A percentile compares a stretch with the other conserved stretches of the same genome.
phyloP scores from a whole-genome alignment of 2,113 vertebrate species.

The Zosterops pallidus region DNA sequence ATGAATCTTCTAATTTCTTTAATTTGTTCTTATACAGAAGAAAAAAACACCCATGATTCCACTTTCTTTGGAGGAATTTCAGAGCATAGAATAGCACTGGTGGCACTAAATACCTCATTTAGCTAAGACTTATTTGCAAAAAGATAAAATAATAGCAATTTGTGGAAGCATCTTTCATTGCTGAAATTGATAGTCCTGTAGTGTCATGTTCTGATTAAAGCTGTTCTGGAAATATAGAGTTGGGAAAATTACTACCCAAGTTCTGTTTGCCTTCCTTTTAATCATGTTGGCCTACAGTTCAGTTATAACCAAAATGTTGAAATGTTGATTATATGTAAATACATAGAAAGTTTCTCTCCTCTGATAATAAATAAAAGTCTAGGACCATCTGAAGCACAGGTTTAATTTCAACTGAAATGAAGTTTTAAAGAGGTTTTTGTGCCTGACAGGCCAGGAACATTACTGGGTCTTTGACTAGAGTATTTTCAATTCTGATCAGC shows the following conservation, averaged over 20 bases:
- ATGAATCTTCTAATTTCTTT: background rate
- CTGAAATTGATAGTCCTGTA: background rate
- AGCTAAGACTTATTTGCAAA: background rate
- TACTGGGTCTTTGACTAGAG: background rate
- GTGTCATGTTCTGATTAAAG: background rate
- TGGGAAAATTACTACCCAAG: background rate
- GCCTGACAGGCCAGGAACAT: background rate
- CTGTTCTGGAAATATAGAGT: background rate
- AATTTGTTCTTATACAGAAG: background rate
- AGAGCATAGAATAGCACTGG: background rate
- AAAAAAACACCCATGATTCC: background rate
- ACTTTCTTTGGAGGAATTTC: background rate
- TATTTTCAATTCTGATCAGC: background rate
- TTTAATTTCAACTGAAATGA: background rate
- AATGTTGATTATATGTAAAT: background rate
- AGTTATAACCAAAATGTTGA: background rate
- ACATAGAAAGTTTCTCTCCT: background rate
- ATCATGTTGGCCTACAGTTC: background rate
- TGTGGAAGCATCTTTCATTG: background rate
- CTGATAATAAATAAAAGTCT: background rate
- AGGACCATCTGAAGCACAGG: background rate
- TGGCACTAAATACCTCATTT: background rate
- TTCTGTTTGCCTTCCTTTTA: background rate
- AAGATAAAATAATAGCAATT: background rate
- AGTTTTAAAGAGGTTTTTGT: background rate